These are phyloP conservation scores for Xenentodon cancila DNA, from an alignment of 2,797 vertebrate species.

Conservation along the genomic window DNA sequence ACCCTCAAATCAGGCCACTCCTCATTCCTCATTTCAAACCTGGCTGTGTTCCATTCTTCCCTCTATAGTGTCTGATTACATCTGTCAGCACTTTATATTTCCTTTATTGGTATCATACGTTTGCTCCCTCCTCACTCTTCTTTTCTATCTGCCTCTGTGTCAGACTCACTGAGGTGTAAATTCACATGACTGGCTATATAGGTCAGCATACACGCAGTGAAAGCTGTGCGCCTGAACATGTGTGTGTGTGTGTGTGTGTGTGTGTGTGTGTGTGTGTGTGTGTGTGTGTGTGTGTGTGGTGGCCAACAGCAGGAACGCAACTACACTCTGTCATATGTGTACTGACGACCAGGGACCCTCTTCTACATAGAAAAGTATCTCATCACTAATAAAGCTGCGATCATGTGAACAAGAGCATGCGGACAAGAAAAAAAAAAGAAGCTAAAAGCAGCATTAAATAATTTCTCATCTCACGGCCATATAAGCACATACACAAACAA, in stretches of 20 bases:
- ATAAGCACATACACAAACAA: slow-evolving; percentile 19
- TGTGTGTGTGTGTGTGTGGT: not conserved
- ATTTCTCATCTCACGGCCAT: slow-evolving; percentile 16
- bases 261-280: not conserved
- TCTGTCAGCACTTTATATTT: not conserved
- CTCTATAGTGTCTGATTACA: slow-evolving; percentile 3
- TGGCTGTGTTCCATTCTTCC: slow-evolving; percentile 2
- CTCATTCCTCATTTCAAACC: slow-evolving; percentile 15
- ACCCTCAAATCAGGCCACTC: slow-evolving; percentile 23
- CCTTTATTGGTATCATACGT: slow-evolving; percentile 3
- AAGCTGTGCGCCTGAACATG: slow-evolving; percentile 8
- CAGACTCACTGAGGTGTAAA: slow-evolving; percentile 66
- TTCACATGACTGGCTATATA: slow-evolving; percentile 68
- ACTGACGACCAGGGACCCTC: slow-evolving; percentile 20
- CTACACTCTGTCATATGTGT: slow-evolving; percentile 31
- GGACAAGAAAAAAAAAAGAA: slow-evolving; percentile 2
- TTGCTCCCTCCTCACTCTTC: slow-evolving; percentile 1
- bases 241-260: not conserved
- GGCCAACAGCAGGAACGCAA: not conserved
- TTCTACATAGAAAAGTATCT: slow-evolving; percentile 32
- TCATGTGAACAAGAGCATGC: slow-evolving; percentile 19
- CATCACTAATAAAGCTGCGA: slow-evolving; percentile 8
- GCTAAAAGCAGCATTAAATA: slow-evolving; percentile 9
- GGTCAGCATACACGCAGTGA: slow-evolving; percentile 63
- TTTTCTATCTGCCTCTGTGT: slow-evolving; percentile 44